Conservation (phyloP, 2,797 vertebrate genomes). For the Manis javanica region DNA sequence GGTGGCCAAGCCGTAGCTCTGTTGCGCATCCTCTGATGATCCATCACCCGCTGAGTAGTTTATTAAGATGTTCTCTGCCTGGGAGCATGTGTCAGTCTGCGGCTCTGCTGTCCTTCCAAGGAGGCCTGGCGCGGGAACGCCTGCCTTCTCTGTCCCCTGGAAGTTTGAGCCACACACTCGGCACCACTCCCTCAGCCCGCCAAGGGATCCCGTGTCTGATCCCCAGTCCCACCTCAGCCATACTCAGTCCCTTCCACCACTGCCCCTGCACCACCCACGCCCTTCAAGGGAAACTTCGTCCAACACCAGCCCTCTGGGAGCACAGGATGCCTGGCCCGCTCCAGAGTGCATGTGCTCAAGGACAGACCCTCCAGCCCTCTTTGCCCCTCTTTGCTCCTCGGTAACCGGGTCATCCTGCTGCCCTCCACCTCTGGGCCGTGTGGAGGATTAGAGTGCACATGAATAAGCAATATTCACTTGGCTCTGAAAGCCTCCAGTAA, state of each 20-base stretch:
- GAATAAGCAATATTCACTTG: slow-evolving; percentile 55
- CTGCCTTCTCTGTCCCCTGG: background rate
- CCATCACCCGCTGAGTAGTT: background rate
- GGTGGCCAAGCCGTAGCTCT: slow-evolving; percentile 11
- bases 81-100: background rate
- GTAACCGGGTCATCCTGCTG: background rate
- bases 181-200: background rate
- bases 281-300: background rate
- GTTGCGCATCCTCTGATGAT: background rate
- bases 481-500: background rate
- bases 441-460: slow-evolving; percentile 35
- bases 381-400: background rate
- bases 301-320: background rate
- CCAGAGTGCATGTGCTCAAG: background rate
- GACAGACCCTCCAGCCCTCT: background rate
- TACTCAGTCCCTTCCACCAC: background rate
- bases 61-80: slow-evolving; percentile 50
- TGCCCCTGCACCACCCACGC: background rate
- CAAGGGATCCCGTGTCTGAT: background rate
- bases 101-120: background rate
- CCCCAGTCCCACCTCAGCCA: background rate
- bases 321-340: background rate
- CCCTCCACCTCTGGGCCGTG: background rate
- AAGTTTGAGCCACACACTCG: background rate
- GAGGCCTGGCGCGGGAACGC: rapidly evolving